Base-by-base conservation (phyloP, 1,140 invertebrate species). In the Drosophila ficusphila region DNA sequence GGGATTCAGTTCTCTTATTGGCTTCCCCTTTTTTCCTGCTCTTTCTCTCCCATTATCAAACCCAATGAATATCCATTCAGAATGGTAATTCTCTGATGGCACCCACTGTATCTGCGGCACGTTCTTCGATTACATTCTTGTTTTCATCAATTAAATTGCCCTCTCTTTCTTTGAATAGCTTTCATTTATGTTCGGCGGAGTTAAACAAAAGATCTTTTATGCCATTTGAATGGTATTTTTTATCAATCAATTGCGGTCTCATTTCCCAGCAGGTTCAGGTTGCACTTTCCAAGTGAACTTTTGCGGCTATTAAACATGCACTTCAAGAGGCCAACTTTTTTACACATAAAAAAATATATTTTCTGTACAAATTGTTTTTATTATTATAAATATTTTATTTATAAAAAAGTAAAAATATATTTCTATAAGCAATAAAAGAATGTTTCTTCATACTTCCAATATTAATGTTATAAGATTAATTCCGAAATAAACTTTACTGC, bases 281-380 rank as follows among this genome's bases (percentile, higher is more conserved):
- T 85, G 82, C 79, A 65, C 78, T 81, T 74, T 85, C 72, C 53
- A 60, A 79, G 46, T 85, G 79, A 85, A 85, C 79, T 85, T 85
- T 73, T 86, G 72, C 58, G 72, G 81, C 61, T 56, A 71, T 27
- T 39, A 68, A 19, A 60, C 36, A 76, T 29, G 77, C 51, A 46
- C 23, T 54, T 5, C 19, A 25, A 23, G 14, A 27, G 23, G 47
- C 14, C 12, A 21, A 56, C 5, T 44, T 14, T 53, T 12, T 48
- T 34, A 16, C 36, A 54, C 44, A 19, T 16, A 14, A 25, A 31
- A 67, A 49, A 41, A 14, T n/a, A 2, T 9, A 9, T 5, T 27
- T 44, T 27, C 8, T 16, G 1, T 0, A 34, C 9, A 29, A 29
- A 31, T n/a, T 31, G 29, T n/a, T n/a, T 31, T 11, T 2, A 31